Base-by-base conservation (phyloP, 2,888 invertebrate species). In the Plutella xylostella region DNA sequence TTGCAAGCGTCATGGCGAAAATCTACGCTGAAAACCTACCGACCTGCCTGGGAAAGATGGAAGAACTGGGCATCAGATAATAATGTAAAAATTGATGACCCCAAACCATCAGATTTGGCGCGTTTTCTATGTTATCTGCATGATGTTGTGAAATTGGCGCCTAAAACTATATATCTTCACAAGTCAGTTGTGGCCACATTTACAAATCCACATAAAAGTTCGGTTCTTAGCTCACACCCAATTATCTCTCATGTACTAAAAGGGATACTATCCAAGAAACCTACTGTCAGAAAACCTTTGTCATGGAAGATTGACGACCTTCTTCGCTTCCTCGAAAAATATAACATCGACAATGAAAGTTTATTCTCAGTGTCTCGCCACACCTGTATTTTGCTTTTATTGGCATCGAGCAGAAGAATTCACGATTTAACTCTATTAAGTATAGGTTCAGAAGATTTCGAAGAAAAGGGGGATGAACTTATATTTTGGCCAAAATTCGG, bases 181-280 rank as follows among this genome's bases (percentile, higher is more conserved):
- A 55, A 55, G 37, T 55, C 54, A 19, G 51, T 50, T 9, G 51
- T 55, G 17, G 45, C 49, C 9, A 52, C 51, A 25, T 47, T 52
- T 12, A 37, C 48, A 14, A 43, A 52, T 37, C 51, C 51, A 35
- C 42, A 17, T 28, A 52, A 33, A 12, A 17, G 12, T 4, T 18
- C 25, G 4, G 3, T 11, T 4, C 14, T 48, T 19, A 41, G 41
- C 30, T 25, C 19, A 14, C 45, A 55, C 30, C 48, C 49, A 20
- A 14, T 53, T 17, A 45, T 52, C 15, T 50, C 45, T 22, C 46
- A 48, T 20, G 48, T 48, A 34, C 11, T 52, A 22, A 49, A 50
- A 33, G 51, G 47, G 2, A 49, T 55, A 30, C n/a, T 19, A 11
- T n/a, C 15, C 15, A 20, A 22, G 42, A 37, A 19, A 41, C 46